Base-by-base conservation (phyloP, 2,113 vertebrate species). In the Hepsetus odoe region DNA sequence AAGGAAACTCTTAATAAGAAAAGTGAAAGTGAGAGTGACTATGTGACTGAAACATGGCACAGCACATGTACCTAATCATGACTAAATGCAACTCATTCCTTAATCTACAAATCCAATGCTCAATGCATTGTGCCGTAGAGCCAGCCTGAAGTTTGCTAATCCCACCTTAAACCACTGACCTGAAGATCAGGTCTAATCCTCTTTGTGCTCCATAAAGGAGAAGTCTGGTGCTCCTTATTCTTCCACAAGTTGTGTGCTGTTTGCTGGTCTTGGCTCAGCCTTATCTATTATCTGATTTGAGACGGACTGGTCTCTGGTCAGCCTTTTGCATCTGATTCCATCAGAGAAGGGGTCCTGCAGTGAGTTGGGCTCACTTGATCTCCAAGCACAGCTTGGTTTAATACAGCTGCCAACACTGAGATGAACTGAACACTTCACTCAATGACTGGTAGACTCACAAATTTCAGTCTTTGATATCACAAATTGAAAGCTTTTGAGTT, bases 101-200 rank as follows among this genome's bases (percentile, higher is more conserved):
- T n/a, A n/a, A n/a, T n/a, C n/a, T n/a, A n/a, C n/a, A n/a, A n/a
- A n/a, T n/a, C n/a, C n/a, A n/a, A n/a, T n/a, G n/a, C n/a, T n/a
- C n/a, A n/a, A n/a, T n/a, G n/a, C n/a, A n/a, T n/a, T n/a, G n/a
- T n/a, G n/a, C n/a, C n/a, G 56, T 40, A 26, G 58, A 74, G 73
- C 70, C 5, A 87, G 84, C 78, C 74, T 82, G 82, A 88, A 74
- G 30, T 72, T 12, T 58, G 66, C 35, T 88, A 88, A 90, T 88
- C 87, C 85, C 80, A 84, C 80, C 75, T 80, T 80, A 85, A 89
- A 83, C 83, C 30, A 18, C 85, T 87, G 16, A 84, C 46, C 58
- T 58, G 61, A 42, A 55, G 65, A 72, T 65, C 30, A 80, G 66
- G 82, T 82, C 83, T 87, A 88, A 92, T 67, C 82, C 44, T 22